Percentiles rank a stretch among this genome's conserved stretches.
Conservation (phyloP, 2,113 vertebrate genomes). For the Aldabrachelys gigantea region DNA sequence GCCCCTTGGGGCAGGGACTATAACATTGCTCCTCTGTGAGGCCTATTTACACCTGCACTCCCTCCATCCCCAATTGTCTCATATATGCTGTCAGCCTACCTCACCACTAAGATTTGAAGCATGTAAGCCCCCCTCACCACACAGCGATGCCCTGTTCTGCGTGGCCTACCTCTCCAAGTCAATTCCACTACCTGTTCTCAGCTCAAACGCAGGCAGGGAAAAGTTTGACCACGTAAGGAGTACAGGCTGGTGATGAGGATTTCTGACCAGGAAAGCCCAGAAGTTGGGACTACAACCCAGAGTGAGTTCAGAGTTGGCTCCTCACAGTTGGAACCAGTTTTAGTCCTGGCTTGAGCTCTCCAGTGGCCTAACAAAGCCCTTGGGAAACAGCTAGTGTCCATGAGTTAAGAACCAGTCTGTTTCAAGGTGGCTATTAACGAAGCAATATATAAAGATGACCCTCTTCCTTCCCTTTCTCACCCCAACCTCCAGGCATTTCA, state of each 20-base stretch:
- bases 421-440: background rate
- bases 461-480: rapidly evolving
- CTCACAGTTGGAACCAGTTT: conserved; percentile 62
- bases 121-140: background rate
- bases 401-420: background rate
- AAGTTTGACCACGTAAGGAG: conserved; percentile 8
- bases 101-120: background rate
- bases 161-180: background rate
- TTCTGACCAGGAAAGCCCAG: conserved; percentile 45
- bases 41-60: background rate
- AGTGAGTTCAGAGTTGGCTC: conserved; percentile 69
- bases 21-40: background rate
- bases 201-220: background rate
- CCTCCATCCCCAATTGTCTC: rapidly evolving
- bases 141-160: background rate
- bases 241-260: background rate
- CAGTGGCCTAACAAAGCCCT: conserved; percentile 28
- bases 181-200: background rate
- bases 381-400: conserved; percentile 53
- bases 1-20: background rate
- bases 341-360: conserved; percentile 49
- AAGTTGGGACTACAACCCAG: conserved; percentile 55
- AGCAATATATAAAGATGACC: background rate
- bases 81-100: background rate
- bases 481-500: rapidly evolving